Percentiles rank a stretch among this genome's conserved stretches.
Evolutionary conservation across 2,888 invertebrate species (phyloP).

Genomic region (Tinea pellionella): DNA sequence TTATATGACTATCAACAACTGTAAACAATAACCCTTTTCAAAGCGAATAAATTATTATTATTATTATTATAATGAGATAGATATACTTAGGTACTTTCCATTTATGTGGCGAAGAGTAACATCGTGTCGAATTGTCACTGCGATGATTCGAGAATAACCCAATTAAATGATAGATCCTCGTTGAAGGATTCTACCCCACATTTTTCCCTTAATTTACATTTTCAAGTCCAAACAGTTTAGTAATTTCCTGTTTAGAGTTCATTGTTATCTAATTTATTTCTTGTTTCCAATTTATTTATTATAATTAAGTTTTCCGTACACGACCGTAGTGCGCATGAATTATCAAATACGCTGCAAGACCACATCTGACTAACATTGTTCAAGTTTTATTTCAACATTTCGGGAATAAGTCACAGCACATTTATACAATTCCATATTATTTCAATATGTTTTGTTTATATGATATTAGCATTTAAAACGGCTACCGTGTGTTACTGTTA

Average conservation of each 20-base stretch:
- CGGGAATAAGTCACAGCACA: no score
- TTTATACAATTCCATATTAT: no score
- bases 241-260: constrained; percentile 1
- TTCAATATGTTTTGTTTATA: constrained; percentile 14
- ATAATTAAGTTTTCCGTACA: not conserved
- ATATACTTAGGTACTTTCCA: no score
- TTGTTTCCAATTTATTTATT: not conserved
- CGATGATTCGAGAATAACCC: not conserved
- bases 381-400: no score
- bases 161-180: not conserved
- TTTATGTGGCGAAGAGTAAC: no score
- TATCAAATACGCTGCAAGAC: no score
- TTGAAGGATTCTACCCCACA: not conserved
- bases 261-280: not conserved
- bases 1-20: no score
- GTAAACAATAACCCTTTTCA: no score
- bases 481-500: constrained; percentile 27
- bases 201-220: constrained; percentile 5
- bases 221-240: constrained; percentile 1
- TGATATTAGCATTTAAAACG: constrained; percentile 31
- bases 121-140: not conserved
- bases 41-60: no score
- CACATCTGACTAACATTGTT: no score
- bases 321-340: no score
- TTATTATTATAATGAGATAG: no score